These are phyloP conservation scores for Phainopepla nitens DNA, from an alignment of 2,113 vertebrate genomes.

Conservation along the genomic window DNA sequence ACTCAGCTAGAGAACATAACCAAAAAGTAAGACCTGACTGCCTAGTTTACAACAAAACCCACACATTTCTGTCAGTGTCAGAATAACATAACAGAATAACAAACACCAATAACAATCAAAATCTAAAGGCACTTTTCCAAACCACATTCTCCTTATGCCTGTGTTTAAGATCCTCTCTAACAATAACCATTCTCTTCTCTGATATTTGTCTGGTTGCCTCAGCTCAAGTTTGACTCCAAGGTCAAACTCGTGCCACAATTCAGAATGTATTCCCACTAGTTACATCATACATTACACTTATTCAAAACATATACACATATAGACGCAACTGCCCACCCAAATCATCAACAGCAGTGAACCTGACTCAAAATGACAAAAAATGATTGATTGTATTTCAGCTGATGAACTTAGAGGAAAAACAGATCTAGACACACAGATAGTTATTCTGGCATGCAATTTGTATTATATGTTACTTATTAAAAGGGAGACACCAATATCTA, in stretches of 20 bases:
- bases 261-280: background rate
- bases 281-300: too few relatives aligned
- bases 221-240: background rate
- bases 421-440: background rate
- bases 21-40: background rate
- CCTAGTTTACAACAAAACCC: background rate
- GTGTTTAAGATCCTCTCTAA: background rate
- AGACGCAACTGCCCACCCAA: background rate
- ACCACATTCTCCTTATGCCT: background rate
- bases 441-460: background rate
- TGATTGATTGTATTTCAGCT: background rate
- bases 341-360: background rate
- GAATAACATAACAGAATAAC: background rate
- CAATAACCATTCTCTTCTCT: background rate
- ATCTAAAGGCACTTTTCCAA: background rate
- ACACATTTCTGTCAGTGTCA: background rate
- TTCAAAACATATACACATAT: background rate
- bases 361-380: background rate
- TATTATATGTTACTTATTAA: background rate
- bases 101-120: background rate
- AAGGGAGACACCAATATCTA: background rate
- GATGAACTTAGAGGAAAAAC: background rate
- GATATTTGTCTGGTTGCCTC: background rate
- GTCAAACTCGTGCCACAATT: background rate
- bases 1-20: background rate